Percentiles rank a stretch among this genome's conserved stretches.
Conservation (phyloP, 2,797 vertebrate species). For the Mastacembelus armatus region DNA sequence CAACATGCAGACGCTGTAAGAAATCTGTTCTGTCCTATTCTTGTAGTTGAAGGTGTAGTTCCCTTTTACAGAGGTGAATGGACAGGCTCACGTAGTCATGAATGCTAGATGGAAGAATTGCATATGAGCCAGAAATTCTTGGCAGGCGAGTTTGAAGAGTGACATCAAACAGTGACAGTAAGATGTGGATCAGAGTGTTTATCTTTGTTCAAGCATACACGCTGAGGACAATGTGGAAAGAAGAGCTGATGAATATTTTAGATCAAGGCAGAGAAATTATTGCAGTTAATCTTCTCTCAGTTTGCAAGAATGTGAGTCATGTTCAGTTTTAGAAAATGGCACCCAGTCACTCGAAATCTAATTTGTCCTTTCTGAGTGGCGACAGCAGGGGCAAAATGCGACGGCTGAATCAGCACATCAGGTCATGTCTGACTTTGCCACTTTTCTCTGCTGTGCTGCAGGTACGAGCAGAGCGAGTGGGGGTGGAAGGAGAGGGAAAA, state of each 20-base stretch:
- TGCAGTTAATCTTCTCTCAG: slow-evolving; percentile 6
- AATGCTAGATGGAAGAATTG: no score
- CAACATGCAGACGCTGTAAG: slow-evolving; percentile 97
- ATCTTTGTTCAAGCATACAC: not conserved
- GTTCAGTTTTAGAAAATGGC: slow-evolving; percentile 18
- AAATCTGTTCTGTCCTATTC: slow-evolving; percentile 1
- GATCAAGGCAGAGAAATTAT: slow-evolving; percentile 8
- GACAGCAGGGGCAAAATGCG: not conserved
- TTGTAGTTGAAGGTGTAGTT: slow-evolving; percentile 1
- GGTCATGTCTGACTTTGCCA: not conserved
- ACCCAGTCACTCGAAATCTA: not conserved
- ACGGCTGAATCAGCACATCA: not conserved
- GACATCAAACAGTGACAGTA: slow-evolving; percentile 1
- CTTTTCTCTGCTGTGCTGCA: slow-evolving; percentile 43
- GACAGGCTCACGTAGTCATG: not conserved
- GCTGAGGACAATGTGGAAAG: not conserved
- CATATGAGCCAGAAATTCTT: slow-evolving; percentile 17
- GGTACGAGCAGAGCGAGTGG: slow-evolving; percentile 97
- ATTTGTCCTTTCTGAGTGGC: not conserved
- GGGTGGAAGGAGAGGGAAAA: slow-evolving; percentile 98
- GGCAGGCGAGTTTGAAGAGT: slow-evolving; percentile 10
- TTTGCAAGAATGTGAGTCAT: not conserved
- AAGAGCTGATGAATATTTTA: slow-evolving; percentile 1
- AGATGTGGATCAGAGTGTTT: slow-evolving; percentile 14
- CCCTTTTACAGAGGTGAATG: slow-evolving; percentile 6